A percentile compares a stretch with the other conserved stretches of the same genome.
phyloP scores from a whole-genome alignment of 2,113 vertebrate species.

The Protobothrops mucrosquamatus region DNA sequence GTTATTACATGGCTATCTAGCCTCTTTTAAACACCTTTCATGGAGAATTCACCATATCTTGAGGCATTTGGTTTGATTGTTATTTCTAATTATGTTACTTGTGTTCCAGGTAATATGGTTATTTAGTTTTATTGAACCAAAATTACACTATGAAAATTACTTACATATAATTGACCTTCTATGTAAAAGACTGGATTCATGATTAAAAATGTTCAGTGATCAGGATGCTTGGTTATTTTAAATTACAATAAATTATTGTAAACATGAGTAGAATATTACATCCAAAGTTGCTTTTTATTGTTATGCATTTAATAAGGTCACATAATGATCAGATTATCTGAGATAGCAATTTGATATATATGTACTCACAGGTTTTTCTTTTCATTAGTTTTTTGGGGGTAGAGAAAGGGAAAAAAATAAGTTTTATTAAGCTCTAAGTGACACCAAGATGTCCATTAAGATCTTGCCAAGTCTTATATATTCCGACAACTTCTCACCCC shows the following conservation, averaged over 20 bases:
- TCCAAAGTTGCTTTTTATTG: not conserved
- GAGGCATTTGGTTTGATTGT: not conserved
- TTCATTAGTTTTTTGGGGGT: not conserved
- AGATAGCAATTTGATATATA: not conserved
- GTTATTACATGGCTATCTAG: not conserved
- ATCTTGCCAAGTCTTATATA: not conserved
- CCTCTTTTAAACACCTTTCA: not conserved
- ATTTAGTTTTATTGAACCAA: not conserved
- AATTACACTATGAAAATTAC: not conserved
- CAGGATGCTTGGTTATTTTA: not conserved
- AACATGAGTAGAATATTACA: not conserved
- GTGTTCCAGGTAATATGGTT: not conserved
- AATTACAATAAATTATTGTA: not conserved
- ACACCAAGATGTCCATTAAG: not conserved
- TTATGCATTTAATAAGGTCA: not conserved
- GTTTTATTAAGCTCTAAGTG: not conserved
- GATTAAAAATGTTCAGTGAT: not conserved
- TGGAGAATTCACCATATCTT: not conserved
- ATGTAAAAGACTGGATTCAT: not conserved
- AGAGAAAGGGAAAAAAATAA: not conserved
- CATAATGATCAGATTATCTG: not conserved
- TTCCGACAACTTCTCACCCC: no score
- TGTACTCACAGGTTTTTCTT: not conserved
- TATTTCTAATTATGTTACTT: not conserved
- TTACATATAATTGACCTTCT: not conserved